Evolutionary conservation across 2,888 invertebrate species (phyloP).

Genomic region (Stegana nigrithorax): DNA sequence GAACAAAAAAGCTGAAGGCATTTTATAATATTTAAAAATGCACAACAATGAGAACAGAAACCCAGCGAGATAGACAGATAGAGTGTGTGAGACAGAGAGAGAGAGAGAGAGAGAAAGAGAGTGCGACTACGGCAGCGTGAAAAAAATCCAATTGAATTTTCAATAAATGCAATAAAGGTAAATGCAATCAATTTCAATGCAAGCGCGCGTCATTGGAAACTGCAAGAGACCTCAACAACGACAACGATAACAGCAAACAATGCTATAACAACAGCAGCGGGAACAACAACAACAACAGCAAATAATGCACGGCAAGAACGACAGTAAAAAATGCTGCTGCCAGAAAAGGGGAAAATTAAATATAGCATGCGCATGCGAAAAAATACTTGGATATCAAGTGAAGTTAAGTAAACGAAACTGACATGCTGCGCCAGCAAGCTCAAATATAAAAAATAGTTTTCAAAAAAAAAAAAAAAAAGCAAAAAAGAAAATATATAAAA

Average conservation of each 20-base stretch:
- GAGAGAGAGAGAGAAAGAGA: slow-evolving; percentile 3
- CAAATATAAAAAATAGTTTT: not conserved
- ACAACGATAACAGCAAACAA: slow-evolving; percentile 25
- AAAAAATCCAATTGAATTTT: slow-evolving; percentile 6
- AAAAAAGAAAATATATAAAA: slow-evolving; percentile 6
- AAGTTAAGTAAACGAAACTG: too few species aligned
- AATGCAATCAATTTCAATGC: slow-evolving; percentile 55
- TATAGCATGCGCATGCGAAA: not conserved
- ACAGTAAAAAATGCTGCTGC: not conserved
- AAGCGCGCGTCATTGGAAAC: slow-evolving; percentile 23
- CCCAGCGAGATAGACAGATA: not conserved
- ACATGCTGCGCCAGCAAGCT: too few species aligned
- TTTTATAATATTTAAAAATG: not conserved
- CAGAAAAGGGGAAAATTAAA: too few species aligned
- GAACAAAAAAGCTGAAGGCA: too few species aligned
- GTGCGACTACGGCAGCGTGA: not conserved
- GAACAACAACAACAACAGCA: not conserved
- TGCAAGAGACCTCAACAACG: slow-evolving; percentile 22
- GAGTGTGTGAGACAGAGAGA: not conserved
- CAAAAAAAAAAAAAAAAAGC: not conserved
- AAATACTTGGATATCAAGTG: slow-evolving; percentile 3
- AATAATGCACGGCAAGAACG: not conserved
- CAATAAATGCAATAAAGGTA: slow-evolving; percentile 39
- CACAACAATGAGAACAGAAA: not conserved
- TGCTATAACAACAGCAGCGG: not conserved